Percentiles rank a stretch among this genome's conserved stretches.
These are phyloP conservation scores for Neopipo cinnamomea DNA, from an alignment of 2,113 vertebrate species.

Conservation along the genomic window DNA sequence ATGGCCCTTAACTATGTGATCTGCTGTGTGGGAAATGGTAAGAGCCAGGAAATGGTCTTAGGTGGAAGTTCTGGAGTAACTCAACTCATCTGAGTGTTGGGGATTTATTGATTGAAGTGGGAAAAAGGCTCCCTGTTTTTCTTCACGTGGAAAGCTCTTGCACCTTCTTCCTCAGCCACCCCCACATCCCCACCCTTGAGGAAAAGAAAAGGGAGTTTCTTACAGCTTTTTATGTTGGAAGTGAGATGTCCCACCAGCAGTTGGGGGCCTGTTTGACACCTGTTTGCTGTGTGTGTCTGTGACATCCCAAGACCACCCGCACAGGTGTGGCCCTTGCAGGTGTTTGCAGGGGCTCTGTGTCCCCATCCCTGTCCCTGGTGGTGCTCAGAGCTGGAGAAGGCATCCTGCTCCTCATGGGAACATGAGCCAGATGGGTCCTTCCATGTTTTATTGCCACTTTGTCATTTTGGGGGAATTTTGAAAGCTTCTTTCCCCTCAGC, in stretches of 20 bases:
- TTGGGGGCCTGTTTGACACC: fast-evolving
- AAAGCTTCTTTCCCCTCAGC: neutral
- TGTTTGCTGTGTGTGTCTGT: neutral
- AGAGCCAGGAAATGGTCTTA: neutral
- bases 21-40: neutral
- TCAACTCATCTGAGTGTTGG: neutral
- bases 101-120: neutral
- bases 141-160: neutral
- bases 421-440: neutral
- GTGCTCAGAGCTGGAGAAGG: neutral
- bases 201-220: neutral
- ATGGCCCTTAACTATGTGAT: neutral
- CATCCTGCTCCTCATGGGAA: neutral
- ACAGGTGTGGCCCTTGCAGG: too few species aligned
- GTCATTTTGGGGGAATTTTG: neutral
- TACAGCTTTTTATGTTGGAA: neutral
- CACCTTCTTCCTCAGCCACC: neutral
- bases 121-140: neutral
- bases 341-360: neutral
- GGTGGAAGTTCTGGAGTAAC: neutral
- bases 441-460: neutral
- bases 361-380: neutral
- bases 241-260: neutral
- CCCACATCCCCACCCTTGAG: neutral
- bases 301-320: fast-evolving